Evolutionary conservation across 2,113 vertebrate genomes (phyloP).

Genomic region (Rhizomys pruinosus): DNA sequence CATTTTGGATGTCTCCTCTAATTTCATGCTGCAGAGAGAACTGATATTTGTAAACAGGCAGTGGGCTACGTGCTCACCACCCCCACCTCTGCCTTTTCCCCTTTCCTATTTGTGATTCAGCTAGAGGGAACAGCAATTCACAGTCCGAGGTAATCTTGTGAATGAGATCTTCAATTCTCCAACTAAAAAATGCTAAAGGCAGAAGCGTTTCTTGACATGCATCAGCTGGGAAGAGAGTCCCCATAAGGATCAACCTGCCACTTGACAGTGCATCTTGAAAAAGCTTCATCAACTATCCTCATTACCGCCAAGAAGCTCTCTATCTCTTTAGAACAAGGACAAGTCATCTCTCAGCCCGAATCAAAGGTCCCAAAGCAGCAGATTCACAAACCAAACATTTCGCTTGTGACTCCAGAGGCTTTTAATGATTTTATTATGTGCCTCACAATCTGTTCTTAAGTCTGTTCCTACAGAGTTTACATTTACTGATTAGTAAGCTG

Average conservation of each 20-base stretch:
- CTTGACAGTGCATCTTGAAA: slow-evolving; percentile 53
- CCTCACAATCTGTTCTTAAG: slow-evolving; percentile 81
- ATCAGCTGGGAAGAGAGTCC: slow-evolving; percentile 44
- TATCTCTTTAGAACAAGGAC: slow-evolving; percentile 64
- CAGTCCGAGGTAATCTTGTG: neutral
- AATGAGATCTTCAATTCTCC: slow-evolving; percentile 33
- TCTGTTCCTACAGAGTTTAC: slow-evolving; percentile 73
- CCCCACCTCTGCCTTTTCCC: neutral
- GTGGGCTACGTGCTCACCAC: neutral
- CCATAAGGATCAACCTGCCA: slow-evolving; percentile 53
- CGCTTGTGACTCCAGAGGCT: slow-evolving; percentile 74
- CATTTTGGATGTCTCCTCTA: neutral
- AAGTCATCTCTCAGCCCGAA: slow-evolving; percentile 69
- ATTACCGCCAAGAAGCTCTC: slow-evolving; percentile 70
- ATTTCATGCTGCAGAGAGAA: neutral
- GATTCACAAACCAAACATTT: slow-evolving; percentile 69
- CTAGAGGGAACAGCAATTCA: neutral
- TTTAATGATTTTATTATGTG: slow-evolving; percentile 73
- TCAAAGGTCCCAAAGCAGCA: slow-evolving; percentile 56
- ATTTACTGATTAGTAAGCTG: slow-evolving; percentile 72
- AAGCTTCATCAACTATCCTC: slow-evolving; percentile 58
- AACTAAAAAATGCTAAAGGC: slow-evolving; percentile 49
- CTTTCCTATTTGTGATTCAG: neutral
- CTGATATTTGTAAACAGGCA: neutral
- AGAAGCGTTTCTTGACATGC: neutral